These are phyloP conservation scores for Hippoglossus hippoglossus DNA, from an alignment of 2,797 vertebrate species.

Conservation along the genomic window DNA sequence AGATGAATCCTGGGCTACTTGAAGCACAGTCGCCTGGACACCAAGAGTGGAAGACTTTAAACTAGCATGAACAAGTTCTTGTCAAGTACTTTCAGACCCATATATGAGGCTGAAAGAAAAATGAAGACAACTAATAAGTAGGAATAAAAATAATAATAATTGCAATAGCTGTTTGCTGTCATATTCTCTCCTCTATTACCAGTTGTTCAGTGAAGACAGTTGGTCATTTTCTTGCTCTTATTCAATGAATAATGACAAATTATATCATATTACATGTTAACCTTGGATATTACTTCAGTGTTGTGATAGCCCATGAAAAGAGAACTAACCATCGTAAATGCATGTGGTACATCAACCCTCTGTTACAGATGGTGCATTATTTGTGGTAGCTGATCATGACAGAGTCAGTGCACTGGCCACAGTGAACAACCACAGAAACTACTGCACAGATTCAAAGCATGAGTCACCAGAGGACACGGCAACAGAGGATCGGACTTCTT, in stretches of 20 bases:
- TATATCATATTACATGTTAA: too few species aligned
- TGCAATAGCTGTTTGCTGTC: too few species aligned
- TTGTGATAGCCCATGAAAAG: not conserved
- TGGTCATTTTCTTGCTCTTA: not conserved
- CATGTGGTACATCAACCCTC: not conserved
- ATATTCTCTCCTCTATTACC: too few species aligned
- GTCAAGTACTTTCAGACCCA: not conserved
- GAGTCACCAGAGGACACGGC: slow-evolving; percentile 18
- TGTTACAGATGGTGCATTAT: slow-evolving; percentile 13
- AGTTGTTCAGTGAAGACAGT: not conserved
- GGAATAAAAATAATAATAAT: too few species aligned
- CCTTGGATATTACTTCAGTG: too few species aligned
- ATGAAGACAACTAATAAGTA: too few species aligned
- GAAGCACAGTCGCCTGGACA: not conserved
- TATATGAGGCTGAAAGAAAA: too few species aligned
- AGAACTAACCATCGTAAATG: not conserved
- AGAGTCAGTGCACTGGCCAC: not conserved
- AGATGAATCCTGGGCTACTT: too few species aligned
- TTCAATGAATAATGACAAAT: not conserved
- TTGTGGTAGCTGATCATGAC: not conserved
- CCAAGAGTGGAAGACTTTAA: not conserved
- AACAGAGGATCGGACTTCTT: slow-evolving; percentile 9
- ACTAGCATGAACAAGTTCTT: not conserved
- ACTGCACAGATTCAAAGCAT: slow-evolving; percentile 18
- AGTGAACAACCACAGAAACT: slow-evolving; percentile 17